phyloP scores from a whole-genome alignment of 2,888 invertebrate genomes.

The Pterostichus madidus region DNA sequence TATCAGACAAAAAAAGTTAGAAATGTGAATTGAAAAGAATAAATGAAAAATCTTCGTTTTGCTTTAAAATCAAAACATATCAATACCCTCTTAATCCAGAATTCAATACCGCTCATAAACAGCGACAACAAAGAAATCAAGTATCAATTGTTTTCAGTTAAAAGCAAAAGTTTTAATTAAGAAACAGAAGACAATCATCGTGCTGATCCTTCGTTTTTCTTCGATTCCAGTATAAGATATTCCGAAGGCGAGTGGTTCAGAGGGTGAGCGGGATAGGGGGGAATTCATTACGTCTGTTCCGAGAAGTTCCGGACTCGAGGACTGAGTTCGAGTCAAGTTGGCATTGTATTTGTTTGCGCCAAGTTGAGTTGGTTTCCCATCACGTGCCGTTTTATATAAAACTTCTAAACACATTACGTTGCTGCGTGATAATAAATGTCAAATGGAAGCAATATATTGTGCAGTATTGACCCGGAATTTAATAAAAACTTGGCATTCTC shows the following conservation, averaged over 20 bases:
- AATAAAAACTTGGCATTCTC: constrained; percentile 65
- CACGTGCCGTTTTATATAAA: constrained; percentile 65
- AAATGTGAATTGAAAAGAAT: too few relatives aligned
- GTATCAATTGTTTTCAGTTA: constrained; percentile 47
- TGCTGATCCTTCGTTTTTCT: constrained; percentile 23
- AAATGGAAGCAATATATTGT: constrained; percentile 65
- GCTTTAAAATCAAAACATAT: constrained; percentile 19
- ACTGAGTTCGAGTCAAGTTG: constrained; percentile 50
- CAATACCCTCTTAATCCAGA: constrained; percentile 11
- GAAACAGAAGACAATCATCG: constrained; percentile 54
- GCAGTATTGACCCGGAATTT: constrained; percentile 65
- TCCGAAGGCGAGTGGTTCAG: constrained; percentile 13
- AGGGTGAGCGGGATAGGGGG: neutral
- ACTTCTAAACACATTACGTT: constrained; percentile 66
- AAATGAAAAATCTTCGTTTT: neutral
- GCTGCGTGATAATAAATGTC: constrained; percentile 66
- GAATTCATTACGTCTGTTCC: constrained; percentile 60
- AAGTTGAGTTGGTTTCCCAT: constrained; percentile 40
- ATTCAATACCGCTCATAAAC: constrained; percentile 36
- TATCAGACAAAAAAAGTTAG: too few relatives aligned
- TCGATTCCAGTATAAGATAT: constrained; percentile 54
- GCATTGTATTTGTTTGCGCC: constrained; percentile 57
- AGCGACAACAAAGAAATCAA: constrained; percentile 50
- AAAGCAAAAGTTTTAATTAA: constrained; percentile 61
- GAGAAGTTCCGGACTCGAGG: constrained; percentile 33